Conservation (phyloP, 2,888 invertebrate species). For the Eustalomyia histrio region DNA sequence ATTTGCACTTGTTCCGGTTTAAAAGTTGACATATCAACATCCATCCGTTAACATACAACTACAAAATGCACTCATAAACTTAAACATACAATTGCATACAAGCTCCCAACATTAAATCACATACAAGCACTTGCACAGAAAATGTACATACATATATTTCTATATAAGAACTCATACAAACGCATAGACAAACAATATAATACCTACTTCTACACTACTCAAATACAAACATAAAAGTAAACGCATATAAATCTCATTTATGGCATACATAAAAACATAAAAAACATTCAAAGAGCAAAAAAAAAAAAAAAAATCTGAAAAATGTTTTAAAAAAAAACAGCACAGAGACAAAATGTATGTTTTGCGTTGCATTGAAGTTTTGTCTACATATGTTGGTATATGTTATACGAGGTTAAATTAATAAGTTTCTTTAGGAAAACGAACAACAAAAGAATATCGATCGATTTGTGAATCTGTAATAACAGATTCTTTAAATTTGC, state of each 20-base stretch:
- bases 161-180: slow-evolving; percentile 11
- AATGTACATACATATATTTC: not conserved
- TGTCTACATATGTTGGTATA: slow-evolving; percentile 13
- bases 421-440: not conserved
- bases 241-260: slow-evolving; percentile 54
- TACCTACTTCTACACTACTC: not conserved
- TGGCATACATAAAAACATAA: slow-evolving; percentile 31
- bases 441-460: too few species aligned
- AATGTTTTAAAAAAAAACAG: slow-evolving; percentile 11
- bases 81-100: not conserved
- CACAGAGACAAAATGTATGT: slow-evolving; percentile 27
- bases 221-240: slow-evolving; percentile 25
- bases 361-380: slow-evolving; percentile 29
- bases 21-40: slow-evolving; percentile 75
- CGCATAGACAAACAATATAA: slow-evolving; percentile 5
- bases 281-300: not conserved
- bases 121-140: slow-evolving; percentile 62
- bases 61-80: slow-evolving; percentile 9
- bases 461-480: too few species aligned
- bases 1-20: slow-evolving; percentile 73
- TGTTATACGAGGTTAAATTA: not conserved
- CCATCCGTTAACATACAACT: slow-evolving; percentile 17
- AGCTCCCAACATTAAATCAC: not conserved
- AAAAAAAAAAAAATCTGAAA: slow-evolving; percentile 15
- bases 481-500: too few species aligned